Percentiles rank a stretch among this genome's conserved stretches.
phyloP scores from a whole-genome alignment of 2,113 vertebrate species.

The Centropus unirufus region DNA sequence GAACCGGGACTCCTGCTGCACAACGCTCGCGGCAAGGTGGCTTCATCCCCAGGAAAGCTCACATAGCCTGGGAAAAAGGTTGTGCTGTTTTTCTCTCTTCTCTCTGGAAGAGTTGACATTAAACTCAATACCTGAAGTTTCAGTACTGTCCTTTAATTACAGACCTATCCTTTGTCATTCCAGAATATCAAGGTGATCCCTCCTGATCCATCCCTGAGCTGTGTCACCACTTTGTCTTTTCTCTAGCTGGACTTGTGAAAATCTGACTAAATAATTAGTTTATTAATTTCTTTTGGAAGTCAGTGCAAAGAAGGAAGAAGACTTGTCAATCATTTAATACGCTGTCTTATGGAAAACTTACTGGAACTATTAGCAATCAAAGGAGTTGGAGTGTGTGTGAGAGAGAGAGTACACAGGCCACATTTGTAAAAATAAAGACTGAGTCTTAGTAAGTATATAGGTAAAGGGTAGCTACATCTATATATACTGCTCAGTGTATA shows the following conservation, averaged over 20 bases:
- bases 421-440: neutral
- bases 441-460: neutral
- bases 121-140: neutral
- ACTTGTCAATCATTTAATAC: neutral
- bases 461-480: neutral
- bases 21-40: neutral
- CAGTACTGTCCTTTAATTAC: neutral
- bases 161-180: neutral
- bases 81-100: neutral
- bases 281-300: neutral
- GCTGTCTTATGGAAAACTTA: neutral
- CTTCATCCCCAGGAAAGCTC: neutral
- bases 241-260: neutral
- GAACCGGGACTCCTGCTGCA: neutral
- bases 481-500: neutral
- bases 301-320: neutral
- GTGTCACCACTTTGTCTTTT: neutral
- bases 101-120: neutral
- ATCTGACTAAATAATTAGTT: neutral
- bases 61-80: neutral
- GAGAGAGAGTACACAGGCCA: neutral
- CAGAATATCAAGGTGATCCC: neutral
- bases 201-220: neutral
- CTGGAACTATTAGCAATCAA: neutral
- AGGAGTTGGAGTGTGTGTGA: neutral